Evolutionary conservation across 2,113 vertebrate genomes (phyloP).

Genomic region (Calcarius ornatus): DNA sequence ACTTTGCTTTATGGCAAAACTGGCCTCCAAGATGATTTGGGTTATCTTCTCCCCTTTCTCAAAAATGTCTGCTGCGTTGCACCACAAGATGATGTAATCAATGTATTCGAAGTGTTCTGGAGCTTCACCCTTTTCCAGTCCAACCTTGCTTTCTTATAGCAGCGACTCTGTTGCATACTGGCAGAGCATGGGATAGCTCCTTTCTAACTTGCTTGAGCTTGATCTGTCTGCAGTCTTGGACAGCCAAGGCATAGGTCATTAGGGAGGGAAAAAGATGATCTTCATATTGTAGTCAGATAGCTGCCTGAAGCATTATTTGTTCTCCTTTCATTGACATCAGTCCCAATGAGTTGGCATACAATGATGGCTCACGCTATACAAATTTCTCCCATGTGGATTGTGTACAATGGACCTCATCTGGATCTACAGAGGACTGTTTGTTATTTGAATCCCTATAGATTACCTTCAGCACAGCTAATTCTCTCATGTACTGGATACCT

Average conservation of each 20-base stretch:
- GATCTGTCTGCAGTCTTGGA: not conserved
- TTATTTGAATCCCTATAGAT: not conserved
- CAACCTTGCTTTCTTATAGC: not conserved
- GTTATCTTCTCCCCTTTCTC: not conserved
- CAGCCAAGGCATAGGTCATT: not conserved
- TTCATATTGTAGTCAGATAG: not conserved
- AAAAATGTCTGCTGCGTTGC: not conserved
- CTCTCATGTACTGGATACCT: not conserved
- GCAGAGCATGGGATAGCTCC: not conserved
- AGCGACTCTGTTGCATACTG: not conserved
- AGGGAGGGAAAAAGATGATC: not conserved
- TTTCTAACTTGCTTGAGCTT: not conserved
- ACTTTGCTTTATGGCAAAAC: not conserved
- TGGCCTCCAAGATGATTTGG: not conserved
- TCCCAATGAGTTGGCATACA: not conserved
- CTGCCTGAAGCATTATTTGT: not conserved
- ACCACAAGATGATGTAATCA: not conserved
- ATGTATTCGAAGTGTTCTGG: not conserved
- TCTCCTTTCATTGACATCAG: not conserved
- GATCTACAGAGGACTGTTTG: not conserved
- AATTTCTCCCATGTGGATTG: not conserved
- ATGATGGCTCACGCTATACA: not conserved
- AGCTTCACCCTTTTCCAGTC: not conserved
- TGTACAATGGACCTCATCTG: not conserved
- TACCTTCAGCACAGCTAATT: not conserved